Percentiles rank a stretch among this genome's conserved stretches.
Conservation (phyloP, 2,113 vertebrate genomes). For the Corythoichthys intestinalis region DNA sequence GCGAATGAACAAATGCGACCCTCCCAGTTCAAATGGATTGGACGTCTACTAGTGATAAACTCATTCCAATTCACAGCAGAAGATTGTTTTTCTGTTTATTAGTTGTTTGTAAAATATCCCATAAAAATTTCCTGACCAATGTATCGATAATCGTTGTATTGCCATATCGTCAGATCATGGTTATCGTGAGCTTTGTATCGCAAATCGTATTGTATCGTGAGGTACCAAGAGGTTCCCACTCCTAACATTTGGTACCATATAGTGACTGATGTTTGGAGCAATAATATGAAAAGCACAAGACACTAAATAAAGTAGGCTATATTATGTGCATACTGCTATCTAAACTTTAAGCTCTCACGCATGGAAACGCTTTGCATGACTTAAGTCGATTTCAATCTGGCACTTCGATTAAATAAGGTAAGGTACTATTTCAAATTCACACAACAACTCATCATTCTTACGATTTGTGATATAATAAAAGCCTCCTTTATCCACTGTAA, state of each 20-base stretch:
- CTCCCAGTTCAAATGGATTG: too few species aligned
- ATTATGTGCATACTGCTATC: not conserved
- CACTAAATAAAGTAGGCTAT: not conserved
- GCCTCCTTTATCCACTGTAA: slow-evolving; percentile 9
- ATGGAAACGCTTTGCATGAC: not conserved
- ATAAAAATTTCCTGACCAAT: too few species aligned
- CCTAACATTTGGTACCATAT: not conserved
- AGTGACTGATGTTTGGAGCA: not conserved
- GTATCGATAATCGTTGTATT: too few species aligned
- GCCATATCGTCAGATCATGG: too few species aligned
- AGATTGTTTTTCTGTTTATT: too few species aligned
- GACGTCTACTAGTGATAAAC: too few species aligned
- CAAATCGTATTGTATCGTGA: too few species aligned
- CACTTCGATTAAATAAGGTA: not conserved
- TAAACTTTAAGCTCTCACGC: not conserved
- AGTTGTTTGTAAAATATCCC: too few species aligned
- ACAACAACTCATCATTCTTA: not conserved
- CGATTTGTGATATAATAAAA: not conserved
- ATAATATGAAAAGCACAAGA: not conserved
- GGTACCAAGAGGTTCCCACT: too few species aligned
- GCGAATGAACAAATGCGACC: too few species aligned
- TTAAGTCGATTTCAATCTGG: not conserved
- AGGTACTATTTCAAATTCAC: not conserved
- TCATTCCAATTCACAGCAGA: too few species aligned
- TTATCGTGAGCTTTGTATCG: too few species aligned